Conservation (phyloP, 2,113 vertebrate genomes). For the Acrocephalus kingi region DNA sequence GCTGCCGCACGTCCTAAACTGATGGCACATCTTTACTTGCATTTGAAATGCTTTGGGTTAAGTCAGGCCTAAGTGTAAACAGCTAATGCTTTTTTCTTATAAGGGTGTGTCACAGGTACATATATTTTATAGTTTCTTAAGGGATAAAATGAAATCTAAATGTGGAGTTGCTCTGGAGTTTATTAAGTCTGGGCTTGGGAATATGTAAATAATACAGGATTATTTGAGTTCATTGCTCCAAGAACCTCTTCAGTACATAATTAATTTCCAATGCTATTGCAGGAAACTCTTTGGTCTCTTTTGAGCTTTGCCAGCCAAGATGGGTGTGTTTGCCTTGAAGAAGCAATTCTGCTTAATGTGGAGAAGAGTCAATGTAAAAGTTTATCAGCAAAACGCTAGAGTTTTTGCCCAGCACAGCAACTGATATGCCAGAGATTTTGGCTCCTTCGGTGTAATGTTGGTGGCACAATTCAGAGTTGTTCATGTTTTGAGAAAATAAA, state of each 20-base stretch:
- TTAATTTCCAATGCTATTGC: background rate
- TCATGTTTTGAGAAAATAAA: background rate
- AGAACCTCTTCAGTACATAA: background rate
- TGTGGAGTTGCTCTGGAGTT: background rate
- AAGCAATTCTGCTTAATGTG: background rate
- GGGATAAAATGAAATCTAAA: background rate
- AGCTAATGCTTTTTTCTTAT: background rate
- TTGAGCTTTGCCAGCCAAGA: background rate
- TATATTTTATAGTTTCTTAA: background rate
- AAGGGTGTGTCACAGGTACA: background rate
- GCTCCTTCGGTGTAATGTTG: background rate
- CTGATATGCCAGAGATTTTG: background rate
- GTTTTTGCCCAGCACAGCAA: background rate
- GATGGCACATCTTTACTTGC: background rate
- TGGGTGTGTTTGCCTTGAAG: background rate
- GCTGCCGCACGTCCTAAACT: rapidly evolving
- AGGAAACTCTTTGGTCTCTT: background rate
- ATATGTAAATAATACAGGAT: background rate
- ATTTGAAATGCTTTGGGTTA: background rate
- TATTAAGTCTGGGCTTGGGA: background rate
- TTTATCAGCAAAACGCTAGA: background rate
- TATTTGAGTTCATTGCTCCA: background rate
- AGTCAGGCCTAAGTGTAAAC: background rate
- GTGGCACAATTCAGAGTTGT: background rate
- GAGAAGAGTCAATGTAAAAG: background rate